Evolutionary conservation across 2,113 vertebrate species (phyloP), one percentile per base, ranked within the genome.

Genomic region (Salvelinus alpinus): DNA sequence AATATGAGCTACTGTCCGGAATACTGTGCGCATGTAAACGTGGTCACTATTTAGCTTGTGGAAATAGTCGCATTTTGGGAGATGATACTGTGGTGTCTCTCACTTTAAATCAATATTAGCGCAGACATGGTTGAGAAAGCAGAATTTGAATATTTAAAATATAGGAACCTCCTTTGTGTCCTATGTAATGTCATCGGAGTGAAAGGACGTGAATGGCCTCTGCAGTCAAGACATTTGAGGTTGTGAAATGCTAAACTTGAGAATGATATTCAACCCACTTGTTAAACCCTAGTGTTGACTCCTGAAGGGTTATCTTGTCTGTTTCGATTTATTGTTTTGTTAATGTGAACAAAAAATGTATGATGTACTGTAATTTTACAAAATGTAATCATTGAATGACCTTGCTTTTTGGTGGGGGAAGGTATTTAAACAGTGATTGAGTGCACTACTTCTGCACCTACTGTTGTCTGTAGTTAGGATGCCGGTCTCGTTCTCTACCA

Each of bases 391-490:
- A 14, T 47, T 70, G n/a, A 70, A 51, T 47, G 22, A 44, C 38
- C 34, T 48, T 69, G 67, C 66, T 20, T 70, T 70, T 70, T 70
- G 38, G 22, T 70, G 68, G 22, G 16, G 38, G 68, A 51, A 70
- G 44, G 68, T 48, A 51, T 44, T 47, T n/a, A 69, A 69, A 70
- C 31, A 70, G 11, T 11, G 64, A 65, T 65, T 27, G 64, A 47
- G n/a, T 48, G 68, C 34, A 24, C 22, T 44, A 44, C 38, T 44
- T 44, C 68, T 48, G 12, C 11, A 47, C 12, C 44, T 48, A 25
- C 34, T 70, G 68, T 48, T 44, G 44, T 48, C 14, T 24, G 38
- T 48, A 47, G n/a, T 70, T 68, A 68, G 18, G 11, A 68, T 34
- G 7, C 29, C 31, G 20, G 66, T 18, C 66, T 20, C 16, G 2